Evolutionary conservation across 2,888 invertebrate species (phyloP), one percentile per base, ranked within the genome.

Genomic region (Portevinia maculata): DNA sequence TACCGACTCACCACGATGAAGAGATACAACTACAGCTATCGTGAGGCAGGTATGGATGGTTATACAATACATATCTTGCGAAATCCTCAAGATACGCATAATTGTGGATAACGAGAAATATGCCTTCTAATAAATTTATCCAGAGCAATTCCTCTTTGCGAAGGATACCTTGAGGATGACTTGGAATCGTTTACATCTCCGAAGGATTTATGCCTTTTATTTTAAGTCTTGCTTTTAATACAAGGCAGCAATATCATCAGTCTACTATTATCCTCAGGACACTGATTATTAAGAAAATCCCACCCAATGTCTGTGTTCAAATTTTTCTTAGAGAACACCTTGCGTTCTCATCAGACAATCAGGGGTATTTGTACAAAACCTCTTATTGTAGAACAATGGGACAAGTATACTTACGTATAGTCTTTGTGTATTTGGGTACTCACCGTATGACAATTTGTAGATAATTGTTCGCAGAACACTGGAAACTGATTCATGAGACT

Each of bases 401-500:
- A 55, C 55, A 46, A 60, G 32, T 46, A 41, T 21, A 41, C 67
- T 46, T 32, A n/a, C 28, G 24, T 41, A 71, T 64, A 74, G 67
- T 69, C 60, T 69, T 59, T 55, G 57, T 57, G 50, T 57, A 70
- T 57, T 64, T 24, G 5, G 24, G 24, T 70, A 64, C 39, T 55
- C 67, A 57, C 44, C 74, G 62, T 79, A 74, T 74, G 64, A 71
- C 70, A 71, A 64, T 71, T 78, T 78, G 44, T 41, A 62, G 69
- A 79, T 79, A 79, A 79, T 79, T 79, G 67, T 74, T 60, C 69
- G 48, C 41, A 60, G 67, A 55, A 50, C 55, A 44, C 50, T 62
- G 48, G 41, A 79, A 79, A 69, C 62, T 74, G 79, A 79, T 74
- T 79, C 62, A 69, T 37, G 67, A 53, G 37, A 71, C 44, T 44